Percentiles rank a stretch among this genome's conserved stretches.
Conservation (phyloP, 2,888 invertebrate genomes). For the Cabera pusaria region DNA sequence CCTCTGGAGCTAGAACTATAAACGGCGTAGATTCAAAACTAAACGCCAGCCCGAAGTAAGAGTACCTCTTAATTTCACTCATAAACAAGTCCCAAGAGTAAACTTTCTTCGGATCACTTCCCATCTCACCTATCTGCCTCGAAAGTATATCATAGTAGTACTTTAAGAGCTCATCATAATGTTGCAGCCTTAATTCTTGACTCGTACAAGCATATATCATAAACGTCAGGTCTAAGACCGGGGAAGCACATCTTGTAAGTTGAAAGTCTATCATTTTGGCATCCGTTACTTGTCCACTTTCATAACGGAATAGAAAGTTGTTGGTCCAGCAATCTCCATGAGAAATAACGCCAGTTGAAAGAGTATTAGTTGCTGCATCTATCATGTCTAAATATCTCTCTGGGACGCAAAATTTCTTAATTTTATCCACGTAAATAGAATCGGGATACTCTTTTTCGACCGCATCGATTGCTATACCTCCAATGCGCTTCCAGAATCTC, state of each 20-base stretch:
- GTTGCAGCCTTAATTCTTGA: slow-evolving; percentile 75
- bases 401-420: slow-evolving; percentile 78
- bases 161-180: slow-evolving; percentile 84
- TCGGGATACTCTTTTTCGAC: slow-evolving; percentile 85
- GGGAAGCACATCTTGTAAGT: slow-evolving; percentile 82
- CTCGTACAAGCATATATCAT: slow-evolving; percentile 83
- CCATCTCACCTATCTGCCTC: slow-evolving; percentile 79
- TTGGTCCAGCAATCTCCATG: slow-evolving; percentile 91
- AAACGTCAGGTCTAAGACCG: slow-evolving; percentile 84
- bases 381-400: slow-evolving; percentile 77
- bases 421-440: slow-evolving; percentile 81
- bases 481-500: slow-evolving; percentile 76
- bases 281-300: slow-evolving; percentile 47
- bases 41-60: slow-evolving; percentile 82
- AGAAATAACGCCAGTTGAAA: slow-evolving; percentile 81
- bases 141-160: slow-evolving; percentile 84
- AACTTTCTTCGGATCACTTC: slow-evolving; percentile 81
- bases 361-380: slow-evolving; percentile 57
- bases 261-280: slow-evolving; percentile 88
- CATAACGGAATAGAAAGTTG: slow-evolving; percentile 85
- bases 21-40: slow-evolving; percentile 84
- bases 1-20: slow-evolving; percentile 80
- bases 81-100: slow-evolving; percentile 78
- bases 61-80: slow-evolving; percentile 81
- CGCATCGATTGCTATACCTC: slow-evolving; percentile 84